Evolutionary conservation across 2,113 vertebrate species (phyloP).

Genomic region (Neogobius melanostomus): DNA sequence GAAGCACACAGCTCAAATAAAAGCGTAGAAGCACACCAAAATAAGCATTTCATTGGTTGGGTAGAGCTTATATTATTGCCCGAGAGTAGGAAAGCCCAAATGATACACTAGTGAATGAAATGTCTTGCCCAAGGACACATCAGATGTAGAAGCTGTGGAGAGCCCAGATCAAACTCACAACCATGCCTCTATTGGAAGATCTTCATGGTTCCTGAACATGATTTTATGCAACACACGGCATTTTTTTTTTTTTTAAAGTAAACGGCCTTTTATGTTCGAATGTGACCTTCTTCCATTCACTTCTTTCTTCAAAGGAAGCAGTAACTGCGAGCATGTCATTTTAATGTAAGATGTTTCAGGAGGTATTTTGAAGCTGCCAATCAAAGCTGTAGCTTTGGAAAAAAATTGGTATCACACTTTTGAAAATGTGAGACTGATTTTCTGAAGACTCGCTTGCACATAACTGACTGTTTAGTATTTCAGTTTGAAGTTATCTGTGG

Average conservation of each 20-base stretch:
- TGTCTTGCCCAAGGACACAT: not conserved
- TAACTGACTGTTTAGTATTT: constrained; percentile 1
- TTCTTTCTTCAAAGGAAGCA: not conserved
- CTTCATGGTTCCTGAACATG: too few species aligned
- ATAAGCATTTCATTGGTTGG: too few species aligned
- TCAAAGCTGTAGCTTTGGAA: constrained; percentile 2
- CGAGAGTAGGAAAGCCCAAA: too few species aligned
- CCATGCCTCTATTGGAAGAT: too few species aligned
- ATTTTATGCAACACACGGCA: not conserved
- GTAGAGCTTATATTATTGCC: too few species aligned
- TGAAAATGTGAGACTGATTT: not conserved
- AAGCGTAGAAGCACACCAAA: too few species aligned
- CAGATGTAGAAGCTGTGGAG: too few species aligned
- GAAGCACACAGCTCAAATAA: too few species aligned
- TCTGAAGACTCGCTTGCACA: not conserved
- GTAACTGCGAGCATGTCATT: not conserved
- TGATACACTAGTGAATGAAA: not conserved
- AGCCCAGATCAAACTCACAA: too few species aligned
- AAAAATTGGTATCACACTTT: not conserved
- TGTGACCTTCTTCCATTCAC: not conserved
- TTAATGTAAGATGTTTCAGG: not conserved
- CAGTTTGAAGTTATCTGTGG: not conserved
- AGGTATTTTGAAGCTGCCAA: constrained; percentile 7
- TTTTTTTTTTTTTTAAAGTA: not conserved
- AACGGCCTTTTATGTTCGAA: not conserved